phyloP scores from a whole-genome alignment of 2,888 invertebrate genomes.

The Melolontha melolontha region DNA sequence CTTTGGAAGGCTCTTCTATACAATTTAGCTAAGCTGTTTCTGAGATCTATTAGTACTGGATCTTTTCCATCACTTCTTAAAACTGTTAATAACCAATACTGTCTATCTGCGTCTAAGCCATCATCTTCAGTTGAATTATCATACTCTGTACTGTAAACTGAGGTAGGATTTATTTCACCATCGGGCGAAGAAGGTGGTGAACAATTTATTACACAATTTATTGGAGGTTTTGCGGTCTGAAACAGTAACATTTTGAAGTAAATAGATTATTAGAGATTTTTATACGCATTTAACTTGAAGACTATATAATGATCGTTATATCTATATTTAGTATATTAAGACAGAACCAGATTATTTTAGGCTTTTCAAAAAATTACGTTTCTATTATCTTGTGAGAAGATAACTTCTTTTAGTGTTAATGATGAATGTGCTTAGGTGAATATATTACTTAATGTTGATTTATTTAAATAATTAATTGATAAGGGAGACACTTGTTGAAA shows the following conservation, averaged over 20 bases:
- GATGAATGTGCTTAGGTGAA: too few relatives aligned
- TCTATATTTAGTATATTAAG: too few relatives aligned
- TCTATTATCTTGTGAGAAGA: too few relatives aligned
- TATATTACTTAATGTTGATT: too few relatives aligned
- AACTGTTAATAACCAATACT: conserved; percentile 87
- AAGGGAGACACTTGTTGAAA: too few relatives aligned
- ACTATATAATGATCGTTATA: too few relatives aligned
- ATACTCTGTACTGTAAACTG: conserved; percentile 52
- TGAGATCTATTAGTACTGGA: conserved; percentile 71
- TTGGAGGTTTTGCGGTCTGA: conserved; percentile 56
- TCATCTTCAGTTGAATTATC: conserved; percentile 49
- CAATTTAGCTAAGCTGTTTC: conserved; percentile 79
- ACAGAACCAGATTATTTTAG: too few relatives aligned
- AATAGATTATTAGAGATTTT: conserved; percentile 2
- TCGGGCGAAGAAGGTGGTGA: conserved; percentile 62
- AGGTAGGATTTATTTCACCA: conserved; percentile 68
- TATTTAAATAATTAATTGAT: too few relatives aligned
- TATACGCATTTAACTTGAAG: too few relatives aligned
- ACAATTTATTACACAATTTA: conserved; percentile 70
- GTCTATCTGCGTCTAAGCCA: conserved; percentile 69
- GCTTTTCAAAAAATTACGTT: too few relatives aligned
- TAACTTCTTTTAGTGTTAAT: too few relatives aligned
- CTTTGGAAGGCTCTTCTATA: conserved; percentile 86
- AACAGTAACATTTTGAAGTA: conserved; percentile 22
- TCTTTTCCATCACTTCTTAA: conserved; percentile 70